Percentiles rank a stretch among this genome's conserved stretches.
These are phyloP conservation scores for Achlya flavicornis DNA, from an alignment of 2,888 invertebrate species.

Conservation along the genomic window DNA sequence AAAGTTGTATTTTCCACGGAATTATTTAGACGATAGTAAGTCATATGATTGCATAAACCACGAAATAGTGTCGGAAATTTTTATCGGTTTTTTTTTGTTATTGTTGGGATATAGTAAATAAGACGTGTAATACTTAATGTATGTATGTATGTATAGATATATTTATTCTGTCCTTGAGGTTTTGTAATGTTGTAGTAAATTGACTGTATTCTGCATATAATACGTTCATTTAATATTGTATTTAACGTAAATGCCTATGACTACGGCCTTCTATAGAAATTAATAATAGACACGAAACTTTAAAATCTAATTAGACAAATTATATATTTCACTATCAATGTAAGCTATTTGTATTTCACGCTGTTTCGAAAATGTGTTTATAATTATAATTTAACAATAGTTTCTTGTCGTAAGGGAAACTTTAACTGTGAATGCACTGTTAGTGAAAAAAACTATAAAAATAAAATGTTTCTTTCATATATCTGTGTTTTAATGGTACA, in stretches of 20 bases:
- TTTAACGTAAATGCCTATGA: conserved; percentile 52
- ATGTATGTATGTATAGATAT: not conserved
- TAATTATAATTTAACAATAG: conserved; percentile 42
- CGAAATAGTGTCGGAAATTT: conserved; percentile 1
- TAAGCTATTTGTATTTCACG: conserved; percentile 73
- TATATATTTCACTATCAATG: conserved; percentile 49
- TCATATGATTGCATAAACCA: not conserved
- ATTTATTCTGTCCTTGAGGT: not conserved
- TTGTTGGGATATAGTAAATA: not conserved
- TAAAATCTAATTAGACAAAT: conserved; percentile 30
- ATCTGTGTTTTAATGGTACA: conserved; percentile 27
- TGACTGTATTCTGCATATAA: conserved; percentile 23
- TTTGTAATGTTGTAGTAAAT: conserved; percentile 22
- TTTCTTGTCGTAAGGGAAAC: conserved; percentile 59
- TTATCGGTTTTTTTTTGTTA: not conserved
- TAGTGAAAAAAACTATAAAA: conserved; percentile 69
- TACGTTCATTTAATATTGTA: conserved; percentile 28
- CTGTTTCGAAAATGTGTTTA: conserved; percentile 53
- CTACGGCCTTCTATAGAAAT: conserved; percentile 71
- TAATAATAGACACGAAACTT: conserved; percentile 49
- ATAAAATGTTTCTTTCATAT: conserved; percentile 79
- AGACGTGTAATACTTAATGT: not conserved
- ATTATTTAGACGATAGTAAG: not conserved
- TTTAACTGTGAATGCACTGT: conserved; percentile 78
- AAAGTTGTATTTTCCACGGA: not conserved